Evolutionary conservation across 2,797 vertebrate species (phyloP).

Genomic region (Labeo calbasu): DNA sequence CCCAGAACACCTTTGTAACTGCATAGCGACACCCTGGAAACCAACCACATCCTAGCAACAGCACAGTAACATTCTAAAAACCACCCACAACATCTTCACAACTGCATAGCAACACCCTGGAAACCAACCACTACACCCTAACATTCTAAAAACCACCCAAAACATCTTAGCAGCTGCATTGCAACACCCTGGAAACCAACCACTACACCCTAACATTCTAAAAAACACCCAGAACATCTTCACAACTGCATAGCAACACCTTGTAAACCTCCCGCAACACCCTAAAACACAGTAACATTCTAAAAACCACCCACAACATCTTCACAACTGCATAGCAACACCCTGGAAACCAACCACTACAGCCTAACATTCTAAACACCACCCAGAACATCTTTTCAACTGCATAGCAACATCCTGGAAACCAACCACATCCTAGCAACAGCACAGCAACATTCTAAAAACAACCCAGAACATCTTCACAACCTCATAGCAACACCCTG

Average conservation of each 20-base stretch:
- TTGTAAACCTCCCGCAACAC: not conserved
- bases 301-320: not conserved
- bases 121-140: not conserved
- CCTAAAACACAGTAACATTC: not conserved
- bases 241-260: not conserved
- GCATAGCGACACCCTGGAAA: not conserved
- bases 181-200: too few species aligned
- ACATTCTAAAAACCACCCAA: too few species aligned
- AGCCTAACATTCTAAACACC: too few species aligned
- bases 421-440: too few species aligned
- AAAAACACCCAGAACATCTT: not conserved
- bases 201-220: not conserved
- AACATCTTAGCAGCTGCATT: too few species aligned
- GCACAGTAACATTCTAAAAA: not conserved
- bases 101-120: not conserved
- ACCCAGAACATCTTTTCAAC: too few species aligned
- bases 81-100: rapidly evolving
- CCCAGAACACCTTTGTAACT: not conserved
- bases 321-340: not conserved
- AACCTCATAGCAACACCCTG: too few species aligned
- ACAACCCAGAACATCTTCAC: too few species aligned
- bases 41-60: not conserved
- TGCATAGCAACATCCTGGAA: too few species aligned
- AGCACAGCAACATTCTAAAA: too few species aligned
- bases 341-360: not conserved